A percentile compares a stretch with the other conserved stretches of the same genome.
Conservation (phyloP, 2,888 invertebrate species). For the Beris morrisii region DNA sequence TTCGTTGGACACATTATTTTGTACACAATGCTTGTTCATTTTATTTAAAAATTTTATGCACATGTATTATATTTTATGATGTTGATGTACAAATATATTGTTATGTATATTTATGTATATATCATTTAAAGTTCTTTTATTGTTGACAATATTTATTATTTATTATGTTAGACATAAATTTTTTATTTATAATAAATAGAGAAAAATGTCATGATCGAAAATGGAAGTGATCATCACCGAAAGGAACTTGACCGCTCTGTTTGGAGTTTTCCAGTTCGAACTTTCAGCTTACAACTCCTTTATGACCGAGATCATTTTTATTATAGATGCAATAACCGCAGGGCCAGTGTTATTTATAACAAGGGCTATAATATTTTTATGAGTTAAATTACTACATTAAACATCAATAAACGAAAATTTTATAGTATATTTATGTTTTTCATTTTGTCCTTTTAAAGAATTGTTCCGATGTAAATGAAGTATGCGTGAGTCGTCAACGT, state of each 20-base stretch:
- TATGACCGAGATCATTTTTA: not conserved
- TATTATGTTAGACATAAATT: not conserved
- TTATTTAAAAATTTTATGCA: constrained; percentile 29
- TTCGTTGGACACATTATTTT: constrained; percentile 13
- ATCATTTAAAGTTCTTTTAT: constrained; percentile 7
- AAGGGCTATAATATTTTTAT: not conserved
- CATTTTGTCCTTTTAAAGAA: constrained; percentile 22
- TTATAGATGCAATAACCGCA: constrained; percentile 7
- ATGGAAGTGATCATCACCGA: constrained; percentile 3
- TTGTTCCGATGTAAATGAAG: constrained; percentile 10
- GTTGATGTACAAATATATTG: not conserved
- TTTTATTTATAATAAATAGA: not conserved
- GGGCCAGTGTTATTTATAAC: constrained; percentile 12
- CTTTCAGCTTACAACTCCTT: constrained; percentile 4
- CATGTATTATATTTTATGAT: constrained; percentile 32
- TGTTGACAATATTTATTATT: not conserved
- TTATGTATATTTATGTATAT: constrained; percentile 1
- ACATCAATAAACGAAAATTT: constrained; percentile 19
- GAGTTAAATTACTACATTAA: constrained; percentile 16
- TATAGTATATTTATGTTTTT: constrained; percentile 8
- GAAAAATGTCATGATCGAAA: not conserved
- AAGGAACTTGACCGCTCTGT: constrained; percentile 18
- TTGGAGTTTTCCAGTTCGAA: constrained; percentile 10
- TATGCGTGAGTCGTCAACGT: constrained; percentile 28
- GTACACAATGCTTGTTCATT: no score